Evolutionary conservation across 2,113 vertebrate species (phyloP), one percentile per base, ranked within the genome.

Genomic region (Phoenicopterus ruber): DNA sequence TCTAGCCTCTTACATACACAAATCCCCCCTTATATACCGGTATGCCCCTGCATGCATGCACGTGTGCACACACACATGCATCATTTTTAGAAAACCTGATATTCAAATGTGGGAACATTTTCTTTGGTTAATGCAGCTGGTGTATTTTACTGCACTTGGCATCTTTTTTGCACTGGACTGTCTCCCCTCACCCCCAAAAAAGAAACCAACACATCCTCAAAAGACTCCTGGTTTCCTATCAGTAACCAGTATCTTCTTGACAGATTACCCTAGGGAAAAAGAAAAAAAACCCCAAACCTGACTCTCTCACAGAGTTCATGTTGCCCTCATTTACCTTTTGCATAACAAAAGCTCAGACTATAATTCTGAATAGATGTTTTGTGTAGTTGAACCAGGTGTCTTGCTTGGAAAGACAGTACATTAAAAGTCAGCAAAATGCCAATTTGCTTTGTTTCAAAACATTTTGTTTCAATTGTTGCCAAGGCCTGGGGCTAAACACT

Each of bases 371-470:
- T 91, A 84, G 96, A 55, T 82, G 97, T 97, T 98, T 97, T 97
- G 97, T 97, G 95, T 69, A 79, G 82, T 40, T 44, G 49, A 95
- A 96, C 97, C 97, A 98, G 97, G 98, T 98, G 98, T 98, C 97
- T 97, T 57, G 36, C 87, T 97, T 95, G 90, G 92, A 96, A 88
- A 97, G 94, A 88, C 34, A 66, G 86, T 80, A 84, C 95, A 59
- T 97, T 93, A 95, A 93, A 96, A 98, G 96, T 97, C 97, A 98
- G 96, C 97, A 91, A 97, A 98, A 98, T 96, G 96, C 96, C 98
- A 97, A 96, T 97, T 97, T 96, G 93, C 89, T 97, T 95, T 95
- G 93, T 98, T 98, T 98, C 95, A 96, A 97, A 98, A 97, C 69
- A 83, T 87, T 97, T 95, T 36, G 90, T 98, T 98, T 98, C 96